Base-by-base conservation (phyloP, 2,888 invertebrate genomes). In the Rhopalosiphum nymphaeae region DNA sequence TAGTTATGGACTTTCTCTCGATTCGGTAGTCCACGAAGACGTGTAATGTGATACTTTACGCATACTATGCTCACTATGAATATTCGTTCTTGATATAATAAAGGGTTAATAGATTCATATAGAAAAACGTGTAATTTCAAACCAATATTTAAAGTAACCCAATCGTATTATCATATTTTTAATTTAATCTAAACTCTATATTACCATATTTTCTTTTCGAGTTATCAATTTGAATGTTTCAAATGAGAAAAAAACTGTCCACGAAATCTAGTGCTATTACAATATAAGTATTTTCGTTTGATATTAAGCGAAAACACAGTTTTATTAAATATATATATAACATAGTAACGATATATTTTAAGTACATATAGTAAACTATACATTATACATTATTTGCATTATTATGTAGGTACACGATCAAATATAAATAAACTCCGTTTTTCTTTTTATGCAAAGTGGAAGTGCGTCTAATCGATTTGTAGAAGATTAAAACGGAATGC, bases 401-500 rank as follows among this genome's bases (percentile, higher is more conserved):
- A 36, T 67, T 36, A 67, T n/a, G 67, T 67, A n/a, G 67, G n/a
- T 67, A 36, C 67, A 36, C 16, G 13, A n/a, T 7, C 67, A 36
- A 67, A 36, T 67, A 36, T 67, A 67, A 36, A 36, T 36, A 78
- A 78, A 9, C 36, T 36, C 7, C 0, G 36, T 36, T 21, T 78
- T 78, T 67, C n/a, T 67, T 61, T 78, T 78, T 78, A 78, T 78
- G 26, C 57, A 36, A 89, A 89, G 89, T 89, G 29, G 61, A 89
- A 89, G 89, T 89, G 61, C 46, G 46, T 61, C 61, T 26, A 61
- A 89, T 89, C 46, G 61, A 89, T 89, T 89, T 89, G 44, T 61
- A 26, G 89, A 61, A 61, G 89, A 89, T 61, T 44, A 61, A 89
- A 57, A 89, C 61, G 89, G 89, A 61, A 61, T 46, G 89, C 89